Conservation (phyloP, 2,888 invertebrate species). For the Xestobium rufovillosum region DNA sequence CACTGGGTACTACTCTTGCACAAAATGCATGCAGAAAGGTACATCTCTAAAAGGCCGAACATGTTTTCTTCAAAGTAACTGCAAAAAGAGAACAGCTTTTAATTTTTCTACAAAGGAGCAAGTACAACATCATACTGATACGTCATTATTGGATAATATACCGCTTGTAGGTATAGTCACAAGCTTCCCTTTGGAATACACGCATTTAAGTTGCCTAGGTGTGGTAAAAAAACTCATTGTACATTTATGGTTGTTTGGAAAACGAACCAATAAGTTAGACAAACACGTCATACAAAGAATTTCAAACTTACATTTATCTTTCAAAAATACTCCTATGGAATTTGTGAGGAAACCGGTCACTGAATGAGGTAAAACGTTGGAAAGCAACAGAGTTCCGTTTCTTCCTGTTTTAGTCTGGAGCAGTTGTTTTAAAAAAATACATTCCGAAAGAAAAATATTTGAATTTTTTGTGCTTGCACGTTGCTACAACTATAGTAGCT, state of each 20-base stretch:
- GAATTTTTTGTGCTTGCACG: slow-evolving; percentile 21
- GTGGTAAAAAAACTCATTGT: slow-evolving; percentile 14
- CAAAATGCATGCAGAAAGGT: slow-evolving; percentile 10
- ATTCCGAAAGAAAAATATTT: slow-evolving; percentile 17
- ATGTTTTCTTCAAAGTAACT: slow-evolving; percentile 4
- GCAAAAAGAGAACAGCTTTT: not conserved
- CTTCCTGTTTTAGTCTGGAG: slow-evolving; percentile 18
- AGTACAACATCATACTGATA: slow-evolving; percentile 8
- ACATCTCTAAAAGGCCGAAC: slow-evolving; percentile 8
- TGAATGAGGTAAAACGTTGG: slow-evolving; percentile 16
- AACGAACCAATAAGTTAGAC: no score
- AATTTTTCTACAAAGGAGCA: slow-evolving; percentile 4
- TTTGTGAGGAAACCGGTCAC: slow-evolving; percentile 17
- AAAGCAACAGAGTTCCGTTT: slow-evolving; percentile 22
- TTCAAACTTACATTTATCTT: no score
- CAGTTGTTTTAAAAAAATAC: slow-evolving; percentile 14
- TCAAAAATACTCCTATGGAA: slow-evolving; percentile 11
- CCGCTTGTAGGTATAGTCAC: slow-evolving; percentile 7
- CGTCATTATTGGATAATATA: slow-evolving; percentile 6
- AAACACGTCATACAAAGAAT: no score
- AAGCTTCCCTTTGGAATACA: slow-evolving; percentile 11
- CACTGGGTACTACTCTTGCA: slow-evolving; percentile 10
- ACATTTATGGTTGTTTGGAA: slow-evolving; percentile 4
- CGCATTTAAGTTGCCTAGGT: slow-evolving; percentile 15
- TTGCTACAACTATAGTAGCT: slow-evolving; percentile 16